phyloP scores from a whole-genome alignment of 2,797 vertebrate genomes.

The Miichthys miiuy region DNA sequence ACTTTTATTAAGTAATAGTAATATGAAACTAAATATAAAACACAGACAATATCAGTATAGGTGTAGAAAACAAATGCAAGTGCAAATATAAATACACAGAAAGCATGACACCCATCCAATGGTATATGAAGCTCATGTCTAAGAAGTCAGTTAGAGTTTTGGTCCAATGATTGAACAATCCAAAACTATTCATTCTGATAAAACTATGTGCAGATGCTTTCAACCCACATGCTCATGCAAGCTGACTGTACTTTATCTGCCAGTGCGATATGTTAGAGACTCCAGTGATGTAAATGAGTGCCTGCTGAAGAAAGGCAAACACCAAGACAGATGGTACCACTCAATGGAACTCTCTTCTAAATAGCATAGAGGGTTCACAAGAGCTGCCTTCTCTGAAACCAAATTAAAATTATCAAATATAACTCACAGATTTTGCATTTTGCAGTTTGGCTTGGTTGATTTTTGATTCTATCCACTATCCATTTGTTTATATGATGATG shows the following conservation, averaged over 20 bases:
- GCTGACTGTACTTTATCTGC: conserved; percentile 32
- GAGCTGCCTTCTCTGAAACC: conserved; percentile 29
- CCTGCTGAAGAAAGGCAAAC: conserved; percentile 50
- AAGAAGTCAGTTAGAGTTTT: conserved; percentile 9
- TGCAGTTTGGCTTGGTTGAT: neutral
- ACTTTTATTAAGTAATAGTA: neutral
- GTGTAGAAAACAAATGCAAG: conserved; percentile 4
- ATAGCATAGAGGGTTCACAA: conserved; percentile 30
- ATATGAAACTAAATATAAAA: neutral
- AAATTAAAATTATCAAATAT: conserved; percentile 21
- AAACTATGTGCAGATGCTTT: conserved; percentile 47
- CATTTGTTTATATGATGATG: neutral
- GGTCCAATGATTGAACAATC: conserved; percentile 22
- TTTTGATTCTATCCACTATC: neutral
- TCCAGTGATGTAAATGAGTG: conserved; percentile 45
- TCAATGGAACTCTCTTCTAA: conserved; percentile 25
- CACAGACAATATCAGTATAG: neutral
- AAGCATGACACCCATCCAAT: conserved; percentile 5
- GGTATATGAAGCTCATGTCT: conserved; percentile 4
- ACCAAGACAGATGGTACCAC: conserved; percentile 57
- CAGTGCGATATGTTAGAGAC: conserved; percentile 31
- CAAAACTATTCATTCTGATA: conserved; percentile 38
- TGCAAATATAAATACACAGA: conserved; percentile 23
- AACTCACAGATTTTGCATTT: conserved; percentile 8
- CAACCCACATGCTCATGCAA: conserved; percentile 33